Evolutionary conservation across 2,113 vertebrate species (phyloP), one percentile per base, ranked within the genome.

Genomic region (Rhinolophus sinicus): DNA sequence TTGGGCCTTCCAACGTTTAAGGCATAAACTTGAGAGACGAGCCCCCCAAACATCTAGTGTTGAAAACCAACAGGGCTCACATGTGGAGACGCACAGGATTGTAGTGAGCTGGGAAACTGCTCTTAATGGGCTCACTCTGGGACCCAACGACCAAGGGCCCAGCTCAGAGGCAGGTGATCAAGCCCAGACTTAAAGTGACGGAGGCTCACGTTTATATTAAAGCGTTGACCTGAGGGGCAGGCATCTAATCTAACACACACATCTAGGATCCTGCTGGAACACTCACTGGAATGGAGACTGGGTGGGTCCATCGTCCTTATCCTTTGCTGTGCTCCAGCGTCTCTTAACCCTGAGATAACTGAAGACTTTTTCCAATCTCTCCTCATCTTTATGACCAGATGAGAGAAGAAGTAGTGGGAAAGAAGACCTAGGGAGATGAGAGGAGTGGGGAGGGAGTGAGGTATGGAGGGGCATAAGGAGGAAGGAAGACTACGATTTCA

Each of bases 331-430:
- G 54, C 35, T 60, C 12, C 19, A 40, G 52, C 14, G 4, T 58
- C 35, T 62, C 15, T 81, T 90, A 90, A 86, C 28, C 12, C 21
- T 76, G 70, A 96, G 86, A 62, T 38, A 90, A 52, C 2, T 18
- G 16, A 90, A 86, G n/a, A 86, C 19, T 90, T 90, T 80, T 91
- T 30, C 28, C 22, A 76, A 67, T 44, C 33, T 85, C 56, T 56
- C 30, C 8, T 54, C 19, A 13, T 65, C 8, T 67, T 86, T 58
- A 90, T n/a, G 8, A 67, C 22, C 5, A 67, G 24, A 86, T 72
- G 30, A 81, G 28, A 38, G 24, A 40, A 67, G 21, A 52, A 76
- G 6, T n/a, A 4, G 40, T 40, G 14, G 30, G 54, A 81, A 70
- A 86, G 81, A 84, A 56, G 24, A 76, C 28, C 38, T 69, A 35